A percentile compares a stretch with the other conserved stretches of the same genome.
These are phyloP conservation scores for Erebia ligea DNA, from an alignment of 2,888 invertebrate genomes.

Conservation along the genomic window DNA sequence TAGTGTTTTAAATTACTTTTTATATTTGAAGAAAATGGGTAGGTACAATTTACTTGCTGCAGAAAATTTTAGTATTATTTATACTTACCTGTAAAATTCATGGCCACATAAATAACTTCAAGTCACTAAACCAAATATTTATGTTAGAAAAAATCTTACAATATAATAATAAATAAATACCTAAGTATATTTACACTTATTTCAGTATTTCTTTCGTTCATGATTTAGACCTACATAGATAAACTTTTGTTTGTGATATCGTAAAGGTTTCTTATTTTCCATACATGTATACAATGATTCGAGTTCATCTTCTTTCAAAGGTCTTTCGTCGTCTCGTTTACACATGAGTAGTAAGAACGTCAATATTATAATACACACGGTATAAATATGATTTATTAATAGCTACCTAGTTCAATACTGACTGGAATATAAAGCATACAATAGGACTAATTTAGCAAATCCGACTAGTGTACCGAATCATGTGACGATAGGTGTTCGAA, in stretches of 20 bases:
- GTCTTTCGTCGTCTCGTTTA: neutral
- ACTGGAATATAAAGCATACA: neutral
- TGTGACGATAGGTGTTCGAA: conserved; percentile 17
- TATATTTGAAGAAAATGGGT: too few species aligned
- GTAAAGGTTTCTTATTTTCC: neutral
- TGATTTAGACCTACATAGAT: too few species aligned
- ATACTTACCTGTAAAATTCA: too few species aligned
- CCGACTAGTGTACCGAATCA: conserved; percentile 12
- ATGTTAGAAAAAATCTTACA: too few species aligned
- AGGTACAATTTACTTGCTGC: too few species aligned
- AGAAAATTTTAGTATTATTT: too few species aligned
- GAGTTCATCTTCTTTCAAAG: neutral
- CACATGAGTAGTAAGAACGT: neutral
- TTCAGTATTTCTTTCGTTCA: too few species aligned
- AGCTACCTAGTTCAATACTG: conserved; percentile 3
- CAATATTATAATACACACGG: neutral
- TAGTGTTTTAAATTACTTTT: too few species aligned
- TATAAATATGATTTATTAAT: neutral
- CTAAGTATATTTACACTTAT: too few species aligned
- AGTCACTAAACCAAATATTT: too few species aligned
- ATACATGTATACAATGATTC: neutral
- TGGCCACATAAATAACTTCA: too few species aligned
- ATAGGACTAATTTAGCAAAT: conserved; percentile 8
- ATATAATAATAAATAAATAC: too few species aligned
- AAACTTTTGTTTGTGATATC: neutral